Evolutionary conservation across 2,888 invertebrate species (phyloP).

Genomic region (Osedax fenrisi): DNA sequence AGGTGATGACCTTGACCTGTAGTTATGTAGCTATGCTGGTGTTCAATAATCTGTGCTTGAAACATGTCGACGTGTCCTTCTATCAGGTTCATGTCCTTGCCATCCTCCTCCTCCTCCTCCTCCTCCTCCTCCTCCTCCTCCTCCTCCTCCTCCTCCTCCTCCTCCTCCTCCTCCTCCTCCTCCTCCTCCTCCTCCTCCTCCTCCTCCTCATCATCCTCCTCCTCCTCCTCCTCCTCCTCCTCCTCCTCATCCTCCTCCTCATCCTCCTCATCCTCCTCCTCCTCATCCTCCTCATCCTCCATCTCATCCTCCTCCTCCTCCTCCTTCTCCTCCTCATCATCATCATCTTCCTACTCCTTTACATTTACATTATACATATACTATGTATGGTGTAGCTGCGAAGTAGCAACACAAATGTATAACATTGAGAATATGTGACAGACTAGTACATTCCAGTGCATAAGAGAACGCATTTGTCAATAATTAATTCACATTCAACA

Average conservation of each 20-base stretch:
- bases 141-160: not conserved
- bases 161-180: slow-evolving; percentile 10
- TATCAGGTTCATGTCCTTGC: slow-evolving; percentile 38
- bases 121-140: slow-evolving; percentile 21
- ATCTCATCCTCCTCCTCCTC: too few species aligned
- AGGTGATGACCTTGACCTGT: slow-evolving; percentile 42
- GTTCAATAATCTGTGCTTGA: slow-evolving; percentile 49
- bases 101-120: not conserved
- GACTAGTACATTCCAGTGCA: too few species aligned
- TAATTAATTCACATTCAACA: too few species aligned
- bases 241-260: too few species aligned
- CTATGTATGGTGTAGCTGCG: not conserved
- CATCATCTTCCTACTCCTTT: not conserved
- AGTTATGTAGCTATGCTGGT: slow-evolving; percentile 44
- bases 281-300: too few species aligned
- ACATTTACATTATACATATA: not conserved
- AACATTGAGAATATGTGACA: too few species aligned
- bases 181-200: not conserved
- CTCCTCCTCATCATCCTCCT: too few species aligned
- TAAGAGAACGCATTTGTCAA: too few species aligned
- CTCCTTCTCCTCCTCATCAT: too few species aligned
- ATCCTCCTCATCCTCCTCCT: too few species aligned
- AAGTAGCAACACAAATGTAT: too few species aligned
- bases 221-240: too few species aligned
- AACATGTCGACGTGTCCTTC: slow-evolving; percentile 49